phyloP scores from a whole-genome alignment of 1,140 invertebrate genomes.

The Gryon sp. region DNA sequence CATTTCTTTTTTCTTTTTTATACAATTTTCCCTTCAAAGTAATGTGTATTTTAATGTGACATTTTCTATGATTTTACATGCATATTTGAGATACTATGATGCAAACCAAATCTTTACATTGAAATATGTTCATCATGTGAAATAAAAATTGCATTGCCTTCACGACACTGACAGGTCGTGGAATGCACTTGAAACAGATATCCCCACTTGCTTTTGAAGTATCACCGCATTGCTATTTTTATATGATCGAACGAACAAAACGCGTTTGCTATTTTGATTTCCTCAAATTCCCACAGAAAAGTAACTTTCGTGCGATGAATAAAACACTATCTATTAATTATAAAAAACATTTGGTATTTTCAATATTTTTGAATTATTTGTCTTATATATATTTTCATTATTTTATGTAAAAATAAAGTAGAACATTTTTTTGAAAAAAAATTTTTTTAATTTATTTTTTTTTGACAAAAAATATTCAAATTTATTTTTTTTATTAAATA shows the following conservation, averaged over 20 bases:
- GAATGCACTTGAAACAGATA: conserved; percentile 39
- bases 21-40: too few relatives aligned
- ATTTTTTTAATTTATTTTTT: too few relatives aligned
- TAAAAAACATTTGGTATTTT: too few relatives aligned
- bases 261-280: conserved; percentile 43
- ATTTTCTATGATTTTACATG: background rate
- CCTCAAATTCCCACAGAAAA: conserved; percentile 13
- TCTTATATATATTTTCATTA: too few relatives aligned
- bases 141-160: background rate
- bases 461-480: too few relatives aligned
- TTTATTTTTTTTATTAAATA: too few relatives aligned
- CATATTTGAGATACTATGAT: background rate
- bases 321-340: too few relatives aligned
- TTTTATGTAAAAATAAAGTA: too few relatives aligned
- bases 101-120: too few relatives aligned
- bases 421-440: too few relatives aligned
- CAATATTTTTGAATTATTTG: too few relatives aligned
- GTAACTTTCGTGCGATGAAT: conserved; percentile 16
- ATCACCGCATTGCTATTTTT: conserved; percentile 28
- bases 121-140: background rate
- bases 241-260: conserved; percentile 31
- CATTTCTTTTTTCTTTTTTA: too few relatives aligned
- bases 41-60: background rate
- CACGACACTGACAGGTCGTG: conserved; percentile 5
- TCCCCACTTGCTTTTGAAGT: background rate